Percentiles rank a stretch among this genome's conserved stretches.
Conservation (phyloP, 2,888 invertebrate genomes). For the Catocala sponsa region DNA sequence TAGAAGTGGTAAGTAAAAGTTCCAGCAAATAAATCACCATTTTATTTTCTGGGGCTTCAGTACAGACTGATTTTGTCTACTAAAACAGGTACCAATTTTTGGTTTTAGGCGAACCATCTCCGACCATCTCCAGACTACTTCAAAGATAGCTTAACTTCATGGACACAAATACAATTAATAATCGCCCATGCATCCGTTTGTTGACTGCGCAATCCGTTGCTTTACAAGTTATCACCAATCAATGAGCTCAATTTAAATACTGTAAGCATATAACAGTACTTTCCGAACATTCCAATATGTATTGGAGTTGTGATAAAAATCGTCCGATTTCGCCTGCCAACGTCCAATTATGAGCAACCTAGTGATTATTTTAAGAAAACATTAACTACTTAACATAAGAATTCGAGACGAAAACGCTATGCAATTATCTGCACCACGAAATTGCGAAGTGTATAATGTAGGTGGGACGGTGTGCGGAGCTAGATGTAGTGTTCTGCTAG, state of each 20-base stretch:
- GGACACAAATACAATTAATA: too few species aligned
- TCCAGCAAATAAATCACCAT: too few species aligned
- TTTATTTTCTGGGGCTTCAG: too few species aligned
- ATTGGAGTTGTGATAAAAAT: conserved; percentile 54
- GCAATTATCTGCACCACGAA: conserved; percentile 76
- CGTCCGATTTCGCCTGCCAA: conserved; percentile 55
- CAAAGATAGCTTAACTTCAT: too few species aligned
- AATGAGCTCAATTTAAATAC: background rate
- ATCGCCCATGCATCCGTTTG: too few species aligned
- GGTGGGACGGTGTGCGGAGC: conserved; percentile 43
- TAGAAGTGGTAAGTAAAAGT: too few species aligned
- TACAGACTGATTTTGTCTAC: too few species aligned
- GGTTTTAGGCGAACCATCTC: too few species aligned
- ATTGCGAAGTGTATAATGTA: conserved; percentile 72
- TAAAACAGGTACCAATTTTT: too few species aligned
- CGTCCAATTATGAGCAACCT: conserved; percentile 63
- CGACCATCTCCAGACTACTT: too few species aligned
- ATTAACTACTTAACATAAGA: conserved; percentile 76
- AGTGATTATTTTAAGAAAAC: conserved; percentile 80
- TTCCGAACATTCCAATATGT: conserved; percentile 34
- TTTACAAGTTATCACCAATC: too few species aligned
- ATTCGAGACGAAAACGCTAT: conserved; percentile 72
- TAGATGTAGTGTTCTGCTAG: conserved; percentile 52
- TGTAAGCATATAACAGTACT: background rate
- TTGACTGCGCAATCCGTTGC: too few species aligned